phyloP scores from a whole-genome alignment of 2,888 invertebrate species.

The Corbicula japonica region DNA sequence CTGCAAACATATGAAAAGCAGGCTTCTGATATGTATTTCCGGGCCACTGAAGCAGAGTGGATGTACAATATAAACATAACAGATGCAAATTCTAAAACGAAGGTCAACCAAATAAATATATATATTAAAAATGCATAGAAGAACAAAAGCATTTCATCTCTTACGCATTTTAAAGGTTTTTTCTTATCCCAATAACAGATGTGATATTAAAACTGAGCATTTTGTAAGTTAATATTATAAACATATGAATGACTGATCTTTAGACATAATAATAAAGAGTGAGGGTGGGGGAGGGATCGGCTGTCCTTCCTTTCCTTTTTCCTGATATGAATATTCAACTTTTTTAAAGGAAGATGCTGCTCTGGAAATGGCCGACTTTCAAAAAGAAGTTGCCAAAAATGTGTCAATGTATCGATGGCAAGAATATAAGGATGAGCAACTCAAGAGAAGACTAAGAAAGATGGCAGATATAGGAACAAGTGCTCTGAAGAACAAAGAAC shows the following conservation, averaged over 20 bases:
- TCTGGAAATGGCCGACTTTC: slow-evolving; percentile 87
- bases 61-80: slow-evolving; percentile 82
- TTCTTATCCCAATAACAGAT: no score
- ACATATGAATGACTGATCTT: no score
- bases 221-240: no score
- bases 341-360: slow-evolving; percentile 37
- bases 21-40: slow-evolving; percentile 57
- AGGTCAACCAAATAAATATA: no score
- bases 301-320: not conserved
- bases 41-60: slow-evolving; percentile 73
- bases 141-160: no score
- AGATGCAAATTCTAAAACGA: slow-evolving; percentile 59
- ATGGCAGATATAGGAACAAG: slow-evolving; percentile 91
- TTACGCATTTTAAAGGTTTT: no score
- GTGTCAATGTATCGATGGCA: slow-evolving; percentile 90
- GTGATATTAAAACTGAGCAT: no score
- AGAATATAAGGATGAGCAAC: slow-evolving; percentile 52
- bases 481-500: slow-evolving; percentile 89
- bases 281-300: no score
- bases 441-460: slow-evolving; percentile 92
- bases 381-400: slow-evolving; percentile 92
- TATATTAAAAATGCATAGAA: no score
- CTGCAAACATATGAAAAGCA: slow-evolving; percentile 68
- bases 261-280: no score
- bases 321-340: not conserved